Evolutionary conservation across 2,888 invertebrate genomes (phyloP).

Genomic region (Drosophila lutescens): DNA sequence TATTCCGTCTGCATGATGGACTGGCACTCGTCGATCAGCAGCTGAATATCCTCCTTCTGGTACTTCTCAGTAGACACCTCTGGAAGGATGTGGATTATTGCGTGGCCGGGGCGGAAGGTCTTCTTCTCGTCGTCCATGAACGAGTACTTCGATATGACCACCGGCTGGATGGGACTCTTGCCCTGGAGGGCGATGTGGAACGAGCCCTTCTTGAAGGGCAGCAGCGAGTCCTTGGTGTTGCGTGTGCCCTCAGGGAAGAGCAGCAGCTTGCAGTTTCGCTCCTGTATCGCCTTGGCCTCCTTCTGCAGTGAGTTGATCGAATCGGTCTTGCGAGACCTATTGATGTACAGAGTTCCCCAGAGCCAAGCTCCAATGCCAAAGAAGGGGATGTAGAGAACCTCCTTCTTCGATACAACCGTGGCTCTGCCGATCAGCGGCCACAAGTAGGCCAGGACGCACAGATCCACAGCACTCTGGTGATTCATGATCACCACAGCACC

Average conservation of each 20-base stretch:
- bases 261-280: slow-evolving; percentile 90
- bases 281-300: slow-evolving; percentile 88
- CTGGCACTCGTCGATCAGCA: slow-evolving; percentile 88
- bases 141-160: slow-evolving; percentile 93
- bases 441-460: slow-evolving; percentile 85
- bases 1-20: slow-evolving; percentile 88
- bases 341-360: slow-evolving; percentile 95
- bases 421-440: slow-evolving; percentile 91
- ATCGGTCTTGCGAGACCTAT: slow-evolving; percentile 89
- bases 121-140: slow-evolving; percentile 88
- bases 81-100: slow-evolving; percentile 90
- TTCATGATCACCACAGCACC: slow-evolving; percentile 94
- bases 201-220: slow-evolving; percentile 98
- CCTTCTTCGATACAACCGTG: slow-evolving; percentile 93
- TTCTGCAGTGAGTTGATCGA: slow-evolving; percentile 90
- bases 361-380: slow-evolving; percentile 94
- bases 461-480: slow-evolving; percentile 94
- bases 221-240: slow-evolving; percentile 89
- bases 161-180: slow-evolving; percentile 93
- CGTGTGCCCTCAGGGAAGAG: slow-evolving; percentile 98
- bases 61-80: slow-evolving; percentile 88
- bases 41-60: slow-evolving; percentile 87
- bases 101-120: slow-evolving; percentile 89
- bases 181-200: slow-evolving; percentile 96
- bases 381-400: slow-evolving; percentile 91